Percentiles rank a stretch among this genome's conserved stretches.
Evolutionary conservation across 30 jellyfish, hydroid and myxozoan species (phyloP).

Genomic region (Aurelia aurita complex sp. Pacific): DNA sequence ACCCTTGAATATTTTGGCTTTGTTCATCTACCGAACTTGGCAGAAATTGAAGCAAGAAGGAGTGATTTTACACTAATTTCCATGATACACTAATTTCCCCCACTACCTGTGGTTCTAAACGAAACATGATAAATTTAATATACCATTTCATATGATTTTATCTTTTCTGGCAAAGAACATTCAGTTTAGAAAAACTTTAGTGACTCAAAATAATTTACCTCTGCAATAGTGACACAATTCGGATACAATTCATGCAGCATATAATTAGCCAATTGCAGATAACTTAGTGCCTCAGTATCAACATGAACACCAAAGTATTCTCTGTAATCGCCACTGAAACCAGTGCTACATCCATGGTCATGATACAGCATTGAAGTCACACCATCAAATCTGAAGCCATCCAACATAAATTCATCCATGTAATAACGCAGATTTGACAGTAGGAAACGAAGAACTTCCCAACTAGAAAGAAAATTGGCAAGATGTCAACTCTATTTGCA

Average conservation of each 20-base stretch:
- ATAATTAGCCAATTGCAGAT: slow-evolving; percentile 88
- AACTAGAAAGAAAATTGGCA: slow-evolving; percentile 28
- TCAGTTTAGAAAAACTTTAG: no score
- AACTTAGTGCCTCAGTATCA: slow-evolving; percentile 89
- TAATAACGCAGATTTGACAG: slow-evolving; percentile 87
- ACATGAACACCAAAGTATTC: slow-evolving; percentile 88
- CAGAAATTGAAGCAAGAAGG: no score
- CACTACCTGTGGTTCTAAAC: no score
- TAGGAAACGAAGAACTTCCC: slow-evolving; percentile 96
- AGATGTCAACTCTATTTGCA: no score
- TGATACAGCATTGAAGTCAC: slow-evolving; percentile 98
- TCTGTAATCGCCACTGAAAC: slow-evolving; percentile 96
- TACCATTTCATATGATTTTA: no score
- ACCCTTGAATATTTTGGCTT: no score
- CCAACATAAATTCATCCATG: slow-evolving; percentile 91
- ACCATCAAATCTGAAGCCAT: slow-evolving; percentile 99
- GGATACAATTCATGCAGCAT: slow-evolving; percentile 93
- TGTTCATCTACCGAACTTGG: no score
- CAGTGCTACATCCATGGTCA: slow-evolving; percentile 89
- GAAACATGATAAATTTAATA: no score
- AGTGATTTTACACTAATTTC: no score
- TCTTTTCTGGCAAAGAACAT: no score
- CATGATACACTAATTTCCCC: no score
- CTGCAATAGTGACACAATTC: slow-evolving; percentile 88
- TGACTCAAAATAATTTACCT: slow-evolving; percentile 39